Conservation (phyloP, 1,140 invertebrate genomes). For the Sycobia sp. region DNA sequence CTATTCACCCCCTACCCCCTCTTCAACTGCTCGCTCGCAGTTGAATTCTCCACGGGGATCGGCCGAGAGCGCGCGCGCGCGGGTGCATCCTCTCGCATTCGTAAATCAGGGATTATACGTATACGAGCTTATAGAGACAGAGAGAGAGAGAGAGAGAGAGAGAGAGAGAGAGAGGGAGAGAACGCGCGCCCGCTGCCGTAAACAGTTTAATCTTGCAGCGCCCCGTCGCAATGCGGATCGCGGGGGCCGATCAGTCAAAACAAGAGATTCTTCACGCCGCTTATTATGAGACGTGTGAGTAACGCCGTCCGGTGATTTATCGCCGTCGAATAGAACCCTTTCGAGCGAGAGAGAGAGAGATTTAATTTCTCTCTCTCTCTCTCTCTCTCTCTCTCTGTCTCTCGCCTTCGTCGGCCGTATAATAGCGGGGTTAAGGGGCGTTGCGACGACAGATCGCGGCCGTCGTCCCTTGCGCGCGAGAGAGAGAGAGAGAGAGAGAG, state of each 20-base stretch:
- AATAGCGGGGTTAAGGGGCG: no score
- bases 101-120: slow-evolving; percentile 62
- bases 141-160: slow-evolving; percentile 40
- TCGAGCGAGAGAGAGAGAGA: no score
- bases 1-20: background rate
- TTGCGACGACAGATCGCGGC: slow-evolving; percentile 4
- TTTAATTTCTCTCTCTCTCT: background rate
- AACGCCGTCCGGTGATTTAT: slow-evolving; percentile 26
- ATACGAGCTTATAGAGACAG: slow-evolving; percentile 1
- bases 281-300: slow-evolving; percentile 28
- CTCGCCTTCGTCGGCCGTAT: background rate
- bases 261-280: slow-evolving; percentile 57
- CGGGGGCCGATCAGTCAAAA: slow-evolving; percentile 59
- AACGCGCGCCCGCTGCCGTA: slow-evolving; percentile 42
- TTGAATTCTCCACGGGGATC: slow-evolving; percentile 58
- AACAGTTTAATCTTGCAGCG: slow-evolving; percentile 57
- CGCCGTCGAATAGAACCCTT: no score
- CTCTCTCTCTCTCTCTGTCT: background rate
- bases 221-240: slow-evolving; percentile 43
- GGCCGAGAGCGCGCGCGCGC: slow-evolving; percentile 37
- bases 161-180: slow-evolving; percentile 39
- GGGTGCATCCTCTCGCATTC: slow-evolving; percentile 24
- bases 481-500: no score
- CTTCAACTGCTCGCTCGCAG: background rate
- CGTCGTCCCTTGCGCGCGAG: background rate